Evolutionary conservation across 2,888 invertebrate genomes (phyloP).

Genomic region (Athalia rosae): DNA sequence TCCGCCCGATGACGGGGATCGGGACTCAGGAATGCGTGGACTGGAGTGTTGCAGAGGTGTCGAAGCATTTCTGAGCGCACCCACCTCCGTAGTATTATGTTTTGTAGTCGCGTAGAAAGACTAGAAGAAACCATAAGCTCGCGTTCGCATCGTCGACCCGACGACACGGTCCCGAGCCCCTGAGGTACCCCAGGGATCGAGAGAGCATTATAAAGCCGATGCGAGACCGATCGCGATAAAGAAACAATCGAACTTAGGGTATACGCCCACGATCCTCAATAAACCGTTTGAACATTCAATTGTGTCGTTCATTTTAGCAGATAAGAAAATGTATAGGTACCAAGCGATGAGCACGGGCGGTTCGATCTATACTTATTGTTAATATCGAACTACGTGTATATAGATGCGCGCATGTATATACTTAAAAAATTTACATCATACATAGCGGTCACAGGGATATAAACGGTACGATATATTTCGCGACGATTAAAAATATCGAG

Average conservation of each 20-base stretch:
- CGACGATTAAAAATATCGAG: too few species aligned
- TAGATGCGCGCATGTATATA: too few species aligned
- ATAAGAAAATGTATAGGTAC: slow-evolving; percentile 32
- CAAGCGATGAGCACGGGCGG: slow-evolving; percentile 7
- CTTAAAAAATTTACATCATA: too few species aligned
- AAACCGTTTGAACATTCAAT: slow-evolving; percentile 64
- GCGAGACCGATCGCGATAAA: slow-evolving; percentile 68
- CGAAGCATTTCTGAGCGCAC: slow-evolving; percentile 20
- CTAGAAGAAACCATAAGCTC: slow-evolving; percentile 1
- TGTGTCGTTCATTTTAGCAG: slow-evolving; percentile 55
- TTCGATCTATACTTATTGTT: too few species aligned
- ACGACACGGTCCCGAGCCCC: slow-evolving; percentile 26
- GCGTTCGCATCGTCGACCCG: slow-evolving; percentile 37
- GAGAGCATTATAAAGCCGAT: slow-evolving; percentile 25
- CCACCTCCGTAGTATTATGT: not conserved
- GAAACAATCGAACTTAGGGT: slow-evolving; percentile 67
- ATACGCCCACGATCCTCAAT: slow-evolving; percentile 57
- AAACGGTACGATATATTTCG: too few species aligned
- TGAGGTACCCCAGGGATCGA: not conserved
- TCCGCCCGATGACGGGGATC: not conserved
- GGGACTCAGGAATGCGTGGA: slow-evolving; percentile 1
- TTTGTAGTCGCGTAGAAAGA: too few species aligned
- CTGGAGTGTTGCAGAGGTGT: not conserved
- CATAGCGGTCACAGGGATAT: too few species aligned
- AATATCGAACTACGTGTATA: too few species aligned